Percentiles rank a stretch among this genome's conserved stretches.
These are phyloP conservation scores for Bugula neritina DNA, from an alignment of 2,888 invertebrate species.

Conservation along the genomic window DNA sequence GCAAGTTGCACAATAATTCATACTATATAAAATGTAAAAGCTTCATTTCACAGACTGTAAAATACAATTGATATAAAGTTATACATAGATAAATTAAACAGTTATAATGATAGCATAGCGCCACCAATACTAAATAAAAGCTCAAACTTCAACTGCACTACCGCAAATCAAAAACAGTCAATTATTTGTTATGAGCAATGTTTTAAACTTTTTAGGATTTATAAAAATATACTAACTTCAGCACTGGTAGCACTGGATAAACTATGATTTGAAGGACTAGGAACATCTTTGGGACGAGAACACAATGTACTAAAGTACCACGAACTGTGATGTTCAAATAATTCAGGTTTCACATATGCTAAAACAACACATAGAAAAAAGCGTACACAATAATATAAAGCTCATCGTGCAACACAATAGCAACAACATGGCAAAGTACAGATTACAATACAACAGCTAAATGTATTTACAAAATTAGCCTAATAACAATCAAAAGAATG, in stretches of 20 bases:
- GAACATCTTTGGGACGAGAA: not conserved
- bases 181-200: too few species aligned
- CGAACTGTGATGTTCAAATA: not conserved
- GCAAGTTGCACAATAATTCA: too few species aligned
- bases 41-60: too few species aligned
- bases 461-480: too few species aligned
- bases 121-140: not conserved
- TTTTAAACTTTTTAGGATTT: too few species aligned
- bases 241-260: slow-evolving; percentile 1
- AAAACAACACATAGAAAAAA: slow-evolving; percentile 4
- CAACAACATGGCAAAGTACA: not conserved
- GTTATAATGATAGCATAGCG: too few species aligned
- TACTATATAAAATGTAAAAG: too few species aligned
- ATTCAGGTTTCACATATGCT: slow-evolving; percentile 4
- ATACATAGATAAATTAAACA: too few species aligned
- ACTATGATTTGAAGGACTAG: slow-evolving; percentile 22
- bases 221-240: slow-evolving; percentile 21
- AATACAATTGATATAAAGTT: too few species aligned
- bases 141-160: not conserved
- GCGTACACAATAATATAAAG: not conserved
- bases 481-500: too few species aligned
- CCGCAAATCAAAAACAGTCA: not conserved
- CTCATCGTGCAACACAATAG: not conserved
- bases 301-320: not conserved
- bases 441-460: not conserved